Percentiles rank a stretch among this genome's conserved stretches.
Conservation (phyloP, 2,888 invertebrate genomes). For the Amphipoea lucens region DNA sequence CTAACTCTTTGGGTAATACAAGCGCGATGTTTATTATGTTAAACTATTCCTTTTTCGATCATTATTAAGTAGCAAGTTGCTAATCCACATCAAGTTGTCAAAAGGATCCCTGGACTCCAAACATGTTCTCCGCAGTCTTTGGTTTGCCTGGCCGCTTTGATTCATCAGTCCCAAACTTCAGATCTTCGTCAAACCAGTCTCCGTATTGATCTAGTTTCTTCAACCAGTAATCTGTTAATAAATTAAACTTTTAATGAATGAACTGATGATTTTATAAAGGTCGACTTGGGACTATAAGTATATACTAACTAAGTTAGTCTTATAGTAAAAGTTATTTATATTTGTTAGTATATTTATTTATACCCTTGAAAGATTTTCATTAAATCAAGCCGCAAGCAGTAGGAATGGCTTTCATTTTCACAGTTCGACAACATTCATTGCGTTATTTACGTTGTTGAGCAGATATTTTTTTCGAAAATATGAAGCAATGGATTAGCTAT, state of each 20-base stretch:
- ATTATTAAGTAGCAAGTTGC: neutral
- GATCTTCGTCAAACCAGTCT: constrained; percentile 85
- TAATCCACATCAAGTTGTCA: constrained; percentile 75
- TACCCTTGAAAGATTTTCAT: neutral
- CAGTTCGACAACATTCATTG: neutral
- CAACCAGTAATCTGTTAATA: constrained; percentile 50
- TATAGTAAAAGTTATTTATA: neutral
- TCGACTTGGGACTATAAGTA: neutral
- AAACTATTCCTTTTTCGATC: neutral
- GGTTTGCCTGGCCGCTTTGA: constrained; percentile 85
- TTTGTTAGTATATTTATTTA: neutral
- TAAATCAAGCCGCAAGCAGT: neutral
- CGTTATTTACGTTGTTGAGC: neutral
- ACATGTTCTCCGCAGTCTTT: constrained; percentile 83
- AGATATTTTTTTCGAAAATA: neutral
- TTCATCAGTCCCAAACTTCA: constrained; percentile 85
- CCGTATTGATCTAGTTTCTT: constrained; percentile 74
- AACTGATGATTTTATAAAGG: neutral
- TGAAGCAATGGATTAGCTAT: neutral
- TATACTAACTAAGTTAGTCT: neutral
- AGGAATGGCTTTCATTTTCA: no score
- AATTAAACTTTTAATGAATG: neutral
- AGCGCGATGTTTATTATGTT: neutral
- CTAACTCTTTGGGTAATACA: neutral
- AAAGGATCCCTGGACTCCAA: constrained; percentile 79